A percentile compares a stretch with the other conserved stretches of the same genome.
These are phyloP conservation scores for Galerucella nymphaeae DNA, from an alignment of 2,888 invertebrate species.

Conservation along the genomic window DNA sequence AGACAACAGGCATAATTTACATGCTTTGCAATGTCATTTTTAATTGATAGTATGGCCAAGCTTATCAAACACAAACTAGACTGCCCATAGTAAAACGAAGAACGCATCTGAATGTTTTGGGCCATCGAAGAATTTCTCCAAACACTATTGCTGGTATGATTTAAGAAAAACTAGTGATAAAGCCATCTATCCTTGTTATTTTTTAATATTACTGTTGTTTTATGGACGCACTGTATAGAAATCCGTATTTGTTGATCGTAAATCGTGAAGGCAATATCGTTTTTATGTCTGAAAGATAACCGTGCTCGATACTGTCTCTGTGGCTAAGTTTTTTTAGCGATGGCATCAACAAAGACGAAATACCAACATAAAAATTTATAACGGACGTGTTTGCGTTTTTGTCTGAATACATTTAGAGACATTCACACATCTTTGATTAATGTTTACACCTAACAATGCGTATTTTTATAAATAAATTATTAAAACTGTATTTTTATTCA, in stretches of 20 bases:
- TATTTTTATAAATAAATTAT: background rate
- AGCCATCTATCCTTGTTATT: no score
- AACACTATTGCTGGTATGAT: no score
- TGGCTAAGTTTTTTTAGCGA: constrained; percentile 15
- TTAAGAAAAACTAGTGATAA: no score
- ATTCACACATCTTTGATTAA: constrained; percentile 24
- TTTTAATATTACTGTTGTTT: background rate
- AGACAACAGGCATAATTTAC: no score
- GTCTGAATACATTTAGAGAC: constrained; percentile 18
- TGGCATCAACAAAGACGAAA: constrained; percentile 24
- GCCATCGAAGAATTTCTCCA: no score
- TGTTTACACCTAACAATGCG: constrained; percentile 9
- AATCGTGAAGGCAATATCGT: constrained; percentile 11
- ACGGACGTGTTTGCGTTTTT: constrained; percentile 20
- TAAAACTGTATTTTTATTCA: background rate
- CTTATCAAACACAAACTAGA: no score
- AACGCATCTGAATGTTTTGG: no score
- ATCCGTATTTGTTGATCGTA: constrained; percentile 8
- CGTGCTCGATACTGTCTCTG: constrained; percentile 21
- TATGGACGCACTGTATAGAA: background rate
- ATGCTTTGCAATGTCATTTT: no score
- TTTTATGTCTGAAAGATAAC: constrained; percentile 16
- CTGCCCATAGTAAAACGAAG: no score
- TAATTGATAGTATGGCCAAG: no score
- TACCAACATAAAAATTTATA: constrained; percentile 23